Percentiles rank a stretch among this genome's conserved stretches.
phyloP scores from a whole-genome alignment of 2,113 vertebrate genomes.

The human region DNA sequence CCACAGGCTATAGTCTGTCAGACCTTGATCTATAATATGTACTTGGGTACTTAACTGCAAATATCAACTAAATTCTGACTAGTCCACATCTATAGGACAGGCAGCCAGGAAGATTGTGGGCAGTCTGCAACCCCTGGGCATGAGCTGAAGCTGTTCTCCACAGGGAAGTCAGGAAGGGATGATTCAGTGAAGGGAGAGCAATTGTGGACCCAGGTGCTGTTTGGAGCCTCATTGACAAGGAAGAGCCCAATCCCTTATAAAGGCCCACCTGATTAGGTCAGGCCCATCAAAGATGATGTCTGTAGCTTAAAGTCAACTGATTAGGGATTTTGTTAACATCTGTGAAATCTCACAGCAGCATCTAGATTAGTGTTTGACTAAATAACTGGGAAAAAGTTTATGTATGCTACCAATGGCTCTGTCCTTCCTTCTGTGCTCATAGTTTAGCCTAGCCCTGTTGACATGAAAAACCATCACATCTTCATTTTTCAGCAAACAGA shows the following conservation, averaged over 20 bases:
- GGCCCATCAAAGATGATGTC: not conserved
- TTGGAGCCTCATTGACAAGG: not conserved
- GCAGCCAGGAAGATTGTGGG: not conserved
- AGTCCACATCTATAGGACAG: not conserved
- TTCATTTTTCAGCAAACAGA: constrained; percentile 37
- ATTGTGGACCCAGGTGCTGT: not conserved
- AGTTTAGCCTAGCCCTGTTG: not conserved
- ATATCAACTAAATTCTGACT: not conserved
- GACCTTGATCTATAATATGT: not conserved
- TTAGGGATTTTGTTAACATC: not conserved
- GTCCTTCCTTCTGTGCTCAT: not conserved
- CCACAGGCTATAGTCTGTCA: not conserved
- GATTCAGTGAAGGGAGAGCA: not conserved
- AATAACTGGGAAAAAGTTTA: not conserved
- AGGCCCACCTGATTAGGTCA: not conserved
- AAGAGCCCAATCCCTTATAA: not conserved
- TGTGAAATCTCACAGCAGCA: not conserved
- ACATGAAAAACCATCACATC: not conserved
- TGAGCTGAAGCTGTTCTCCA: not conserved
- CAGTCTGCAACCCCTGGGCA: not conserved
- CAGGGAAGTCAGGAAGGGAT: not conserved
- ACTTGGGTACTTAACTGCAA: not conserved
- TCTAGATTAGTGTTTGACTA: not conserved
- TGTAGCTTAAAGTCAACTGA: not conserved
- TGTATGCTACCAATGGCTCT: not conserved